A percentile compares a stretch with the other conserved stretches of the same genome.
These are phyloP conservation scores for Aphelocoma californica DNA, from an alignment of 2,797 vertebrate genomes.

Conservation along the genomic window DNA sequence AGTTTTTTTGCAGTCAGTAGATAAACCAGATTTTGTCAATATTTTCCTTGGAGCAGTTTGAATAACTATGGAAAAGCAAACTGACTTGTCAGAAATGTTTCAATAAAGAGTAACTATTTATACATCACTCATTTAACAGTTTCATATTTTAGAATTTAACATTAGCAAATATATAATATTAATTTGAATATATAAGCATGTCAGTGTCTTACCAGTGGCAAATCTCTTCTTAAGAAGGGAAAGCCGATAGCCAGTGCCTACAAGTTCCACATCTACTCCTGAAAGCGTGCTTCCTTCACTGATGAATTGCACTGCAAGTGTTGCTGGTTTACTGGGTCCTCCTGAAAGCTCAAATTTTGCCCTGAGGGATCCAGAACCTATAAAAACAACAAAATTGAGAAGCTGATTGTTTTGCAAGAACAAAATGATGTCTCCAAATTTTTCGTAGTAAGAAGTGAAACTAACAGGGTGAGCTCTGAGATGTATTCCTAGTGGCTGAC, in stretches of 20 bases:
- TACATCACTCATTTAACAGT: neutral
- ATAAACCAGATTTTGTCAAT: neutral
- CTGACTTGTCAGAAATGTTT: neutral
- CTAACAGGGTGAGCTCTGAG: neutral
- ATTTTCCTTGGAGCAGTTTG: neutral
- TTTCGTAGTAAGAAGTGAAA: neutral
- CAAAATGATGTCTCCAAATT: neutral
- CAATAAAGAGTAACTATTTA: neutral
- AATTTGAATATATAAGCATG: neutral
- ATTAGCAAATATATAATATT: neutral
- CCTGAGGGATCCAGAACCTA: constrained; percentile 92
- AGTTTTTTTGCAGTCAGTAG: neutral
- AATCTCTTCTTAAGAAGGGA: constrained; percentile 96
- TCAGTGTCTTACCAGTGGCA: constrained; percentile 84
- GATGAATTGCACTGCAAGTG: constrained; percentile 93
- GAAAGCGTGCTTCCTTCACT: constrained; percentile 92
- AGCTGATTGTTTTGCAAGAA: neutral
- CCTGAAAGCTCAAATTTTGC: constrained; percentile 94
- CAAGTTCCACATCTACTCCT: constrained; percentile 90
- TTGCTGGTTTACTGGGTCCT: constrained; percentile 90
- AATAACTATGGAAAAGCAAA: neutral
- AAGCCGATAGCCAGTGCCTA: constrained; percentile 89
- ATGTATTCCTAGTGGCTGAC: neutral
- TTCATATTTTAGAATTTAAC: neutral
- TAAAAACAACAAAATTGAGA: neutral